Evolutionary conservation across 2,888 invertebrate species (phyloP).

Genomic region (Drosophila austrosaltans): DNA sequence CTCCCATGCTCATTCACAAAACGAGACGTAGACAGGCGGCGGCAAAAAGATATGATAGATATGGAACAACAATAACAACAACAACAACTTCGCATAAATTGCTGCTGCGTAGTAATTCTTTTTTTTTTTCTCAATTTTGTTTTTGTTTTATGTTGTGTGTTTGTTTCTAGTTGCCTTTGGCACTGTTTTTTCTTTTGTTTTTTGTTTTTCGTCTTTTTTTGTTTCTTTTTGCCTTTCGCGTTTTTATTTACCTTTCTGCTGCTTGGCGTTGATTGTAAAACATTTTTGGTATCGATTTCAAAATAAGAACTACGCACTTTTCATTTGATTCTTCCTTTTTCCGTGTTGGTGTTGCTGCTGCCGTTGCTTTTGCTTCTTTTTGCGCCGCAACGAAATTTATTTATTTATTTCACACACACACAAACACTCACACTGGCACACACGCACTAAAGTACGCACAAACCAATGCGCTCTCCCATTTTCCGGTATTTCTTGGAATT

Average conservation of each 20-base stretch:
- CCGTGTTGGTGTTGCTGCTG: slow-evolving; percentile 46
- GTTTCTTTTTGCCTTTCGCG: neutral
- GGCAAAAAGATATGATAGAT: slow-evolving; percentile 73
- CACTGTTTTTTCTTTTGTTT: neutral
- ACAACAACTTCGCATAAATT: slow-evolving; percentile 70
- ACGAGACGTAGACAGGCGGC: slow-evolving; percentile 50
- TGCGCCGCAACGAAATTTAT: slow-evolving; percentile 61
- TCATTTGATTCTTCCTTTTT: slow-evolving; percentile 38
- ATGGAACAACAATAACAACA: slow-evolving; percentile 72
- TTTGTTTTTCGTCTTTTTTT: neutral
- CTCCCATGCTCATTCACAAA: slow-evolving; percentile 68
- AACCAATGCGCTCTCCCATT: neutral
- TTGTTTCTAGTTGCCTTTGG: neutral
- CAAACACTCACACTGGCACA: slow-evolving; percentile 46
- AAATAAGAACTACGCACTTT: slow-evolving; percentile 78
- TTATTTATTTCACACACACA: slow-evolving; percentile 41
- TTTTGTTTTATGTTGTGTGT: slow-evolving; percentile 9
- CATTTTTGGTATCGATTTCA: slow-evolving; percentile 78
- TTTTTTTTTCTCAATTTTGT: slow-evolving; percentile 19
- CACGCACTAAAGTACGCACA: slow-evolving; percentile 15
- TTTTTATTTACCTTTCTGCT: slow-evolving; percentile 64
- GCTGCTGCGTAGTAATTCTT: slow-evolving; percentile 77
- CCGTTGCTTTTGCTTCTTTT: slow-evolving; percentile 50
- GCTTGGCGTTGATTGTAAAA: slow-evolving; percentile 40
- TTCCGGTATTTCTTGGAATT: slow-evolving; percentile 39